Evolutionary conservation across 1,140 invertebrate species (phyloP), one percentile per base, ranked within the genome.

Genomic region (Argopecten irradians): DNA sequence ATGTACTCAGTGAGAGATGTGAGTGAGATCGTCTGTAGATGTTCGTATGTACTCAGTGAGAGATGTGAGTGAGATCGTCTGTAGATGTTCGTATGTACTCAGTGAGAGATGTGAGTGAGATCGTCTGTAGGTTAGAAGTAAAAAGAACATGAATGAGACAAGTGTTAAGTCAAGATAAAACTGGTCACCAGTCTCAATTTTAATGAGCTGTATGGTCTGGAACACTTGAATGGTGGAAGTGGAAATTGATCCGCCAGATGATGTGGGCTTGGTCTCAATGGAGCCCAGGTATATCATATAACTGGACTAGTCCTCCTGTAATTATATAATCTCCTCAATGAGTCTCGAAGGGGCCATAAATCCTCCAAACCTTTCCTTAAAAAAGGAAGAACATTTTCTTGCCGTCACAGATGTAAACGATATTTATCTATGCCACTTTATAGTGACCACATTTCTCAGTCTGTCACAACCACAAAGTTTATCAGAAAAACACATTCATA

Each of bases 191-290:
- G 22, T 5, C 55, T 71, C 5, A 2, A 22, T 71, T 71, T 71
- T 71, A n/a, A 28, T 71, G 55, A 71, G n/a, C 55, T 71, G 55
- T 71, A 16, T 71, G 1, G 22, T 71, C 55, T 71, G 14, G n/a
- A n/a, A 71, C 55, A 71, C 55, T 71, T 71, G 55, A 71, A 0
- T 71, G 55, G 55, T 46, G 43, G 19, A 46, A 46, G 34, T 83
- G 71, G 87, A 82, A 90, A 86, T 86, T 86, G 83, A 82, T 90
- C 71, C 86, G 82, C 84, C 82, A 82, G 84, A 19, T 83, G 33
- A 33, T 36, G 46, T 86, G 11, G 82, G 35, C 35, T 82, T 71
- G 85, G 39, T 90, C 82, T 84, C 22, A 71, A n/a, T 39, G 16
- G 0, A 33, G 55, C 28, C 55, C 55, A 71, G n/a, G 55, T 71